Percentiles rank a stretch among this genome's conserved stretches.
Conservation (phyloP, 2,888 invertebrate species). For the Odontothrips loti region DNA sequence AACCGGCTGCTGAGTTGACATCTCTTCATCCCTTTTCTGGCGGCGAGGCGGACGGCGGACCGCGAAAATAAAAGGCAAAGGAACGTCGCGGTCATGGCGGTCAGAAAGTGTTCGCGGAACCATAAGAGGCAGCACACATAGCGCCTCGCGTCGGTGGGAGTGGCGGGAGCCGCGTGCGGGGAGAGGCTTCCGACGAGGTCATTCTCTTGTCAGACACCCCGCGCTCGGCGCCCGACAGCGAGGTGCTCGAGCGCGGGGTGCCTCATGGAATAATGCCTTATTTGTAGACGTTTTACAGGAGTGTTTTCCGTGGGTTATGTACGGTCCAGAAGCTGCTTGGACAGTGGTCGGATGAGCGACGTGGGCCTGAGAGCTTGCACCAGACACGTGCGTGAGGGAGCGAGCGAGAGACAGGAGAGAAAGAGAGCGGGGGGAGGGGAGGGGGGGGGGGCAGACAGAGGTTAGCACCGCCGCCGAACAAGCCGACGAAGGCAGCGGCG, state of each 20-base stretch:
- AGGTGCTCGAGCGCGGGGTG: too few relatives aligned
- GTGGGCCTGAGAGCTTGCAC: too few relatives aligned
- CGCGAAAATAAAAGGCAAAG: neutral
- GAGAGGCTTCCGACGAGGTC: too few relatives aligned
- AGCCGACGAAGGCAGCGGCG: neutral
- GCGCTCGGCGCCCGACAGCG: too few relatives aligned
- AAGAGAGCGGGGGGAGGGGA: neutral
- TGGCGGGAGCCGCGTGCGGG: too few relatives aligned
- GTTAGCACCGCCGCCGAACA: neutral
- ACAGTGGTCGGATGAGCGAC: too few relatives aligned
- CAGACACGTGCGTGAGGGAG: neutral
- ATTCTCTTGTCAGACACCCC: too few relatives aligned
- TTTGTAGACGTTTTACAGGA: too few relatives aligned
- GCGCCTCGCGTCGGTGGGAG: too few relatives aligned
- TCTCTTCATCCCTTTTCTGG: slow-evolving; percentile 11
- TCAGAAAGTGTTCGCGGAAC: neutral
- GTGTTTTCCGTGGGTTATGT: too few relatives aligned
- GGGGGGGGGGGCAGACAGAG: neutral
- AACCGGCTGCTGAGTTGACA: slow-evolving; percentile 19
- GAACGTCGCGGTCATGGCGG: neutral
- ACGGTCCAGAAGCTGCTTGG: too few relatives aligned
- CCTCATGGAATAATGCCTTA: too few relatives aligned
- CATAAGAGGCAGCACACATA: neutral
- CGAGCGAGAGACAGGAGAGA: neutral
- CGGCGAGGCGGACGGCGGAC: neutral